Evolutionary conservation across 1,140 invertebrate species (phyloP).

Genomic region (Bombus balteatus): DNA sequence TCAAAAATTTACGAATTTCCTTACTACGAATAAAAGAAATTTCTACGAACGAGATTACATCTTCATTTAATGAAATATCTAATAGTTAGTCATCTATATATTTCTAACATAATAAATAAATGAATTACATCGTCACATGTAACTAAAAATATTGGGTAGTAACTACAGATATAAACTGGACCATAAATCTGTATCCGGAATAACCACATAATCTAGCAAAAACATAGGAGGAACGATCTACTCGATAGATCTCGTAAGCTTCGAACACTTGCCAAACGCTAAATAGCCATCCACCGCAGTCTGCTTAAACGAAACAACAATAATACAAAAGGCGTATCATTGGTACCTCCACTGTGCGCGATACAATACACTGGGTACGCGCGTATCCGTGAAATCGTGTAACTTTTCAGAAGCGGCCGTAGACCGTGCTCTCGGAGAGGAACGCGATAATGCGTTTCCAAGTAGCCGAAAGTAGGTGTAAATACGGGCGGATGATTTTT

Average conservation of each 20-base stretch:
- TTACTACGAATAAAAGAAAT: too few relatives aligned
- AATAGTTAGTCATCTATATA: too few relatives aligned
- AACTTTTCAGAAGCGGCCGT: constrained; percentile 40
- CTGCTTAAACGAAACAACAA: background rate
- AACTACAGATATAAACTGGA: too few relatives aligned
- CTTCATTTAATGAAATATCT: too few relatives aligned
- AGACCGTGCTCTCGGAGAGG: constrained; percentile 55
- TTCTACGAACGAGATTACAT: too few relatives aligned
- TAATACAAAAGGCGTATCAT: background rate
- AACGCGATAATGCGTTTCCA: constrained; percentile 77
- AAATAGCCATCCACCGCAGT: background rate
- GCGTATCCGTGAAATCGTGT: constrained; percentile 39
- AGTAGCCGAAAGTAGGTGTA: constrained; percentile 78
- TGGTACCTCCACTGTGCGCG: background rate
- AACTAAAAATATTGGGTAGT: too few relatives aligned
- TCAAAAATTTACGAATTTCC: too few relatives aligned
- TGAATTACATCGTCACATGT: too few relatives aligned
- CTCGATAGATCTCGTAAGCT: background rate
- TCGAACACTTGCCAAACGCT: background rate
- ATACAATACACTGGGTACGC: constrained; percentile 9
- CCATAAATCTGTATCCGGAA: too few relatives aligned
- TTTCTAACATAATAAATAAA: too few relatives aligned
- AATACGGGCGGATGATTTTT: constrained; percentile 71
- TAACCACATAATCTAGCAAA: too few relatives aligned
- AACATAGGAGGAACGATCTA: background rate